Conservation (phyloP, 2,797 vertebrate genomes). For the Triplophysa yarkandensis region DNA sequence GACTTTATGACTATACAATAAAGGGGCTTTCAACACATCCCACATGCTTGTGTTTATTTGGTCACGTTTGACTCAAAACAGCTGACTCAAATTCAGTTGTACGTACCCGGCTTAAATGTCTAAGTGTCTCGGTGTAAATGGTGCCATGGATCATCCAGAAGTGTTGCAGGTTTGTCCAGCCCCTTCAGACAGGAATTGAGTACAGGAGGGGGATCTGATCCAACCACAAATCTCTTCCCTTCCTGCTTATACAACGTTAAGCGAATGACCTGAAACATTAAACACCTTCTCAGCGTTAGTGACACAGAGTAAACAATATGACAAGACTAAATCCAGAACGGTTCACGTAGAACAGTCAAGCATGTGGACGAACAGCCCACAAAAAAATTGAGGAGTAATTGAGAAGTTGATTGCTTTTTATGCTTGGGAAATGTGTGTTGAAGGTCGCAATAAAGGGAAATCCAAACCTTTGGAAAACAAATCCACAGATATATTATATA, state of each 20-base stretch:
- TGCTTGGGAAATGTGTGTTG: not conserved
- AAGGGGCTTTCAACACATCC: not conserved
- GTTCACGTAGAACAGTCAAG: constrained; percentile 6
- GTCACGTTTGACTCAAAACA: constrained; percentile 15
- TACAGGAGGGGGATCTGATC: constrained; percentile 28
- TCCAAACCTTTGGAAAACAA: not conserved
- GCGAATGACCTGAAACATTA: constrained; percentile 47
- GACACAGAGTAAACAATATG: constrained; percentile 42
- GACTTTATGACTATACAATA: not conserved
- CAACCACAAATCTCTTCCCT: constrained; percentile 55
- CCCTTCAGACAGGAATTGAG: constrained; percentile 30
- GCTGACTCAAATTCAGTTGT: not conserved
- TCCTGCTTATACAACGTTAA: constrained; percentile 59
- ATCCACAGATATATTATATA: no score
- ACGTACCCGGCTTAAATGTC: not conserved
- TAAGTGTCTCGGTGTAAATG: constrained; percentile 1
- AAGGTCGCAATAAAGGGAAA: not conserved
- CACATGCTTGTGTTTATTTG: not conserved
- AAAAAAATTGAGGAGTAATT: not conserved
- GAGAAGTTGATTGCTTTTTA: constrained; percentile 1
- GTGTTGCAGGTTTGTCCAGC: constrained; percentile 32
- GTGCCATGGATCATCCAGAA: constrained; percentile 21
- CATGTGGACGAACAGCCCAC: not conserved
- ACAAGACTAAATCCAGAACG: constrained; percentile 50
- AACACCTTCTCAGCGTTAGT: constrained; percentile 45